phyloP scores from a whole-genome alignment of 2,888 invertebrate genomes.

The Zaprionus obscuricornis region DNA sequence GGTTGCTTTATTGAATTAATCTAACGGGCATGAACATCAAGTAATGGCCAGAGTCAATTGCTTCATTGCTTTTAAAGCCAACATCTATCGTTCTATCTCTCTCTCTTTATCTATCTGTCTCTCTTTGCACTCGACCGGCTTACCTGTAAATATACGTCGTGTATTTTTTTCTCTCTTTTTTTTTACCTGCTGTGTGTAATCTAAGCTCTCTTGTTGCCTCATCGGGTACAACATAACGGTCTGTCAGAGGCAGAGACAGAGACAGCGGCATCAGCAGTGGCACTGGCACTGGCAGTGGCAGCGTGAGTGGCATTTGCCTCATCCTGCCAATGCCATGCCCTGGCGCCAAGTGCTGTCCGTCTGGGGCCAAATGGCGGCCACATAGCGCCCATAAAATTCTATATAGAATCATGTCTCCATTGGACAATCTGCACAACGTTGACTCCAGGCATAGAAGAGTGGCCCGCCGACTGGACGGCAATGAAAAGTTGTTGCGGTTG shows the following conservation, averaged over 20 bases:
- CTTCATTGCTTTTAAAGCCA: slow-evolving; percentile 48
- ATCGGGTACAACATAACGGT: slow-evolving; percentile 40
- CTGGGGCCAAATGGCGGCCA: slow-evolving; percentile 59
- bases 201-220: slow-evolving; percentile 43
- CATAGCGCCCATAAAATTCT: slow-evolving; percentile 73
- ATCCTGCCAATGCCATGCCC: slow-evolving; percentile 24
- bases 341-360: slow-evolving; percentile 39
- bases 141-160: slow-evolving; percentile 41
- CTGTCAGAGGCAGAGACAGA: background rate
- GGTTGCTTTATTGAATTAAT: slow-evolving; percentile 67
- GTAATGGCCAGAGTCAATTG: slow-evolving; percentile 50
- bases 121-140: background rate
- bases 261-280: too few relatives aligned
- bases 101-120: too few relatives aligned
- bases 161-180: slow-evolving; percentile 8
- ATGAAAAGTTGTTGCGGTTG: slow-evolving; percentile 48
- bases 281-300: too few relatives aligned
- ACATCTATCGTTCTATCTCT: too few relatives aligned
- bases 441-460: background rate
- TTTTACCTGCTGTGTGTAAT: slow-evolving; percentile 24
- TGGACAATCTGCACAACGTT: slow-evolving; percentile 48
- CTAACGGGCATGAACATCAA: slow-evolving; percentile 57
- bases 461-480: slow-evolving; percentile 1
- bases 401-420: slow-evolving; percentile 60
- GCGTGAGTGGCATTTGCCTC: slow-evolving; percentile 2